Evolutionary conservation across 2,888 invertebrate genomes (phyloP).

Genomic region (Aphodius sticticus): DNA sequence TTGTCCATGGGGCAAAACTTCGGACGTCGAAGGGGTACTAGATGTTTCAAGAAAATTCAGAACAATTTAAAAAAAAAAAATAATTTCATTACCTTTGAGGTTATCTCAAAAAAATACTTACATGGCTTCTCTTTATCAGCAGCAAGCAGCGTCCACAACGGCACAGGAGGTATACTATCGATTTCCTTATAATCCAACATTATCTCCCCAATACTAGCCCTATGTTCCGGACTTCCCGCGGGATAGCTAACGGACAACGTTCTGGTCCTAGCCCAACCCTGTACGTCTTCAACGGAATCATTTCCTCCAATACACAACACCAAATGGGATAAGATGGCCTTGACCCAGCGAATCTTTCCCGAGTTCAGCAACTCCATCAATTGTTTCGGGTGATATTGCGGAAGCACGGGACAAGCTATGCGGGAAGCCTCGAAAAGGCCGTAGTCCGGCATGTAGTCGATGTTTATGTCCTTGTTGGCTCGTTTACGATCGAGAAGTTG

Average conservation of each 20-base stretch:
- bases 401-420: conserved; percentile 96
- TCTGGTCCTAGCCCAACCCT: conserved; percentile 83
- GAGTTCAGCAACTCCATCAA: conserved; percentile 98
- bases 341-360: conserved; percentile 97
- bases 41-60: no score
- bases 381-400: conserved; percentile 99
- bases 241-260: conserved; percentile 89
- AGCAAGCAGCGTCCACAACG: conserved; percentile 93
- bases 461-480: conserved; percentile 55
- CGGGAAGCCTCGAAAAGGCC: conserved; percentile 97
- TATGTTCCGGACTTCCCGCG: conserved; percentile 81
- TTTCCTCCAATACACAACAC: conserved; percentile 76
- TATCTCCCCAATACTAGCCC: conserved; percentile 86
- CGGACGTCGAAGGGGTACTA: no score
- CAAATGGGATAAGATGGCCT: conserved; percentile 96
- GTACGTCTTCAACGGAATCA: conserved; percentile 62
- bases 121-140: conserved; percentile 89
- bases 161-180: conserved; percentile 96
- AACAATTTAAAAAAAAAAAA: no score
- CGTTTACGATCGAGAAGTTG: conserved; percentile 80
- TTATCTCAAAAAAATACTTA: conserved; percentile 34
- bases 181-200: conserved; percentile 95
- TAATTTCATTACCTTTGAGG: no score
- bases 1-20: no score
- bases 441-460: conserved; percentile 92